Base-by-base conservation (phyloP, 2,888 invertebrate genomes). In the Podotricha telesiphe region DNA sequence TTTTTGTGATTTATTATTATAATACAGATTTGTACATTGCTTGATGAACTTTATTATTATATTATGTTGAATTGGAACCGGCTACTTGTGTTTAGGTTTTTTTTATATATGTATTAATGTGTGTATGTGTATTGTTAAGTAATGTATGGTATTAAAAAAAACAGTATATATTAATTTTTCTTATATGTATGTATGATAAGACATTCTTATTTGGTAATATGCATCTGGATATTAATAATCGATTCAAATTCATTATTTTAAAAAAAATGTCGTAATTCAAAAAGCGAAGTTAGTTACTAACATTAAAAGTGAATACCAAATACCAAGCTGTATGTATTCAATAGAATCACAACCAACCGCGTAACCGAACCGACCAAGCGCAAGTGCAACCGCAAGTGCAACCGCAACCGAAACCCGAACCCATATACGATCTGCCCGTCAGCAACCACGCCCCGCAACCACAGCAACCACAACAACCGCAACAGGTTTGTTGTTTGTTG, bases 371-470 rank as follows among this genome's bases (percentile, higher is more conserved):
- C 22, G 7, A n/a, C n/a, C n/a, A n/a, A n/a, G n/a, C n/a, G n/a
- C n/a, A n/a, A 28, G 8, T 15, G 22, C 53, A 28, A 53, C 17
- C 34, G 10, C 53, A 53, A 34, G 13, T 15, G 34, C 37, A 34
- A 55, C 55, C 37, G 37, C 20, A 55, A 55, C 55, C 55, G 55
- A 55, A 55, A 37, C 55, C 55, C 55, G 55, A 55, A 55, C 55
- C 55, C 17, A 55, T 55, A 55, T 55, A 55, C 34, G 55, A 55
- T 55, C 55, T 55, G 55, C 55, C 55, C 1, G 55, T 37, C 55
- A 55, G 55, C 55, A 55, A 55, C 55, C 37, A 55, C 55, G 55
- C 37, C 17, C 55, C 55, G 19, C 53, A 53, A 53, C 53, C 28
- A 34, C 53, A 53, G 53, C 53, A 53, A 53, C 55, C 37, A 55